phyloP scores from a whole-genome alignment of 2,888 invertebrate genomes.

The Vannuccia rotundouncinata region DNA sequence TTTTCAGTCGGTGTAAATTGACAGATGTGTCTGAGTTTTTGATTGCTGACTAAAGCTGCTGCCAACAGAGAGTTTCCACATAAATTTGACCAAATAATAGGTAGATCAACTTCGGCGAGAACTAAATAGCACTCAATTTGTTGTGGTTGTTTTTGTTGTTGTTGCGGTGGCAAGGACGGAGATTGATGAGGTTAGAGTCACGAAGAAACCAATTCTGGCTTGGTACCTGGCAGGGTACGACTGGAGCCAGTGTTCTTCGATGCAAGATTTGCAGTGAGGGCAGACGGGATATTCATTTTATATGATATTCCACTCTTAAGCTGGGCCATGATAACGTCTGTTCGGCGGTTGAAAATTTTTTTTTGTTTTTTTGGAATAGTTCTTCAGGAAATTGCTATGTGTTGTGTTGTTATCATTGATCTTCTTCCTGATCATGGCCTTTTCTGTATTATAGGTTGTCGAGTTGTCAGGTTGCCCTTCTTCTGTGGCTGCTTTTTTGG shows the following conservation, averaged over 20 bases:
- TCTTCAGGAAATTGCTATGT: not conserved
- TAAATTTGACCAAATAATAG: too few relatives aligned
- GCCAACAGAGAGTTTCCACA: too few relatives aligned
- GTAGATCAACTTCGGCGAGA: too few relatives aligned
- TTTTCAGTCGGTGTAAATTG: too few relatives aligned
- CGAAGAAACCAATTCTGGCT: not conserved
- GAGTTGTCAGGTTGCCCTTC: not conserved
- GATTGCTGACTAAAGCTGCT: too few relatives aligned
- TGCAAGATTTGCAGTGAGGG: not conserved
- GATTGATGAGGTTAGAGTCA: not conserved
- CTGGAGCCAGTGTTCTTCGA: not conserved
- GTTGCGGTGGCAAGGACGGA: not conserved
- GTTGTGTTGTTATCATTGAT: not conserved
- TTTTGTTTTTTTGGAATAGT: not conserved
- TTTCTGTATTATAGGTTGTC: not conserved
- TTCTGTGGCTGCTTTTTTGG: not conserved
- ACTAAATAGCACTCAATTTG: too few relatives aligned
- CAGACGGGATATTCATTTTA: not conserved
- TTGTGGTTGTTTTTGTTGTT: too few relatives aligned
- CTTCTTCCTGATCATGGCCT: not conserved
- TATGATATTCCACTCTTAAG: not conserved
- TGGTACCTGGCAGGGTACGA: not conserved
- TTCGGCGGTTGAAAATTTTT: not conserved
- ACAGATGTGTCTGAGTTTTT: too few relatives aligned
- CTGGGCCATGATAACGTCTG: not conserved